Evolutionary conservation across 2,888 invertebrate species (phyloP).

Genomic region (Phytoseiulus persimilis): DNA sequence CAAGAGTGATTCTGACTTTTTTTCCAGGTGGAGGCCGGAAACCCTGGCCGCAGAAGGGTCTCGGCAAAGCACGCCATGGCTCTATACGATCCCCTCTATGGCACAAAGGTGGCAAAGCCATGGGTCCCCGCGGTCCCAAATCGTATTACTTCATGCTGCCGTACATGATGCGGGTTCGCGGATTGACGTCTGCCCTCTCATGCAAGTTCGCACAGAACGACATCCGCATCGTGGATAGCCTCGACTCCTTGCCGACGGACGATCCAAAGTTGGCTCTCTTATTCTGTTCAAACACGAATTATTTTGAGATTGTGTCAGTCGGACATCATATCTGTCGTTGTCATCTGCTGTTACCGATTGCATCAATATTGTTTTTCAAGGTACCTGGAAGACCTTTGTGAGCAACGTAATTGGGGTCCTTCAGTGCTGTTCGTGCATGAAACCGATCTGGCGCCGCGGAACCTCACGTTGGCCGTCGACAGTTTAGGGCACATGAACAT

Average conservation of each 20-base stretch:
- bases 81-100: constrained; percentile 82
- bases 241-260: constrained; percentile 69
- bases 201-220: constrained; percentile 89
- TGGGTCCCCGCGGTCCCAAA: constrained; percentile 63
- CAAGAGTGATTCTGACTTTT: constrained; percentile 52
- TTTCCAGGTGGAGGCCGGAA: constrained; percentile 76
- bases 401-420: constrained; percentile 85
- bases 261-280: constrained; percentile 59
- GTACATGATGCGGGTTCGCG: constrained; percentile 64
- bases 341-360: not conserved
- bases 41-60: constrained; percentile 94
- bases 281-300: no score
- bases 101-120: constrained; percentile 46
- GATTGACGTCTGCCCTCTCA: constrained; percentile 73
- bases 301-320: no score
- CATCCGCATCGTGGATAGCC: constrained; percentile 73
- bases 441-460: constrained; percentile 75
- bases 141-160: constrained; percentile 90
- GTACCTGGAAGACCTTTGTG: constrained; percentile 69
- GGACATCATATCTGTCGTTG: no score
- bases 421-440: constrained; percentile 87
- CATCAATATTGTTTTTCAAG: constrained; percentile 46
- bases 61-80: constrained; percentile 81
- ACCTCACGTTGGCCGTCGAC: constrained; percentile 74
- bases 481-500: constrained; percentile 72